These are phyloP conservation scores for Eremobia ochroleuca DNA, from an alignment of 2,888 invertebrate genomes.

Conservation along the genomic window DNA sequence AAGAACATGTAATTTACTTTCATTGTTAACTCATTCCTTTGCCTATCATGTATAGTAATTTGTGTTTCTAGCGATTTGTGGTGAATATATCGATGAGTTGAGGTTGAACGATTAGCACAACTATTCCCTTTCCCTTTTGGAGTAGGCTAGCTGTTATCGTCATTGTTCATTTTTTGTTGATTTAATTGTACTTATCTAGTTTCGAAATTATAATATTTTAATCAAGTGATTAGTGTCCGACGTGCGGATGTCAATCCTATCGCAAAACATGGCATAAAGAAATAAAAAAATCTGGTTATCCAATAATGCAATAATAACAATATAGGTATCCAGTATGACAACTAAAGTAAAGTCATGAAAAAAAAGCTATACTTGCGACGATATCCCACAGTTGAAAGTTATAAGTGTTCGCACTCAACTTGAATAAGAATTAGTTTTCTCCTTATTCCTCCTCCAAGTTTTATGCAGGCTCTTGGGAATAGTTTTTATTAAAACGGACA, in stretches of 20 bases:
- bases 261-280: no score
- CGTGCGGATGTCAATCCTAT: neutral
- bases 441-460: constrained; percentile 61
- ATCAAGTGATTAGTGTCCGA: neutral
- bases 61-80: no score
- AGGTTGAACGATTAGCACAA: neutral
- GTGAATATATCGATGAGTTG: constrained; percentile 3
- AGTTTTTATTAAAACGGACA: constrained; percentile 60
- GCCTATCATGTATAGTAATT: neutral
- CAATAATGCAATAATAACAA: neutral
- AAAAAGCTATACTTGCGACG: constrained; percentile 56
- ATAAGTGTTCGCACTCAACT: constrained; percentile 68
- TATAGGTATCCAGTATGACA: neutral
- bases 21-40: neutral
- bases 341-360: constrained; percentile 33
- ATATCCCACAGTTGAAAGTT: constrained; percentile 66
- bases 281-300: neutral
- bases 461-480: constrained; percentile 53
- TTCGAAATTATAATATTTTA: neutral
- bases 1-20: neutral
- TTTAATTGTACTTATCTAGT: neutral
- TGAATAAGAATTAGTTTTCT: constrained; percentile 72
- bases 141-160: neutral
- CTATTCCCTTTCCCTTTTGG: constrained; percentile 6
- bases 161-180: neutral